Evolutionary conservation across 2,113 vertebrate genomes (phyloP).

Genomic region (Psittacus erithacus): DNA sequence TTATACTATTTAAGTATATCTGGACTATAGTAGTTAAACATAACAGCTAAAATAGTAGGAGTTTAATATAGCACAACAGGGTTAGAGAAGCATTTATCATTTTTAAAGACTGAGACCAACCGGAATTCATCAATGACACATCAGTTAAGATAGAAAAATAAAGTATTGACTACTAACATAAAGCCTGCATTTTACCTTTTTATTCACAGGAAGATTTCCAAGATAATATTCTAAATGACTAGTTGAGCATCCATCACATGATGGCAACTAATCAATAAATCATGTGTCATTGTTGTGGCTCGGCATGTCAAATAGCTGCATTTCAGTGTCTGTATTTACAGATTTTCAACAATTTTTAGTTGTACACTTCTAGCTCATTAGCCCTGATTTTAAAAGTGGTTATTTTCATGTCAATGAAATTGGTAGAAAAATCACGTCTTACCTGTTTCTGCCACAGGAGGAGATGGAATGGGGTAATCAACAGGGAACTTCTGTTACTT

Average conservation of each 20-base stretch:
- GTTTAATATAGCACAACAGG: not conserved
- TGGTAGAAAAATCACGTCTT: slow-evolving; percentile 42
- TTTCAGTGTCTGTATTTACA: slow-evolving; percentile 37
- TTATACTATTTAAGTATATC: not conserved
- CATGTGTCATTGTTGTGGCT: slow-evolving; percentile 60
- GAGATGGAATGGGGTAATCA: slow-evolving; percentile 32
- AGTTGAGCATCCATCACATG: slow-evolving; percentile 22
- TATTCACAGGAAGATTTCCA: slow-evolving; percentile 42
- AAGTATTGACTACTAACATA: slow-evolving; percentile 2
- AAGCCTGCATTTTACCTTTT: slow-evolving; percentile 25
- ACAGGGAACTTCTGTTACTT: not conserved
- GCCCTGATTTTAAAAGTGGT: slow-evolving; percentile 38
- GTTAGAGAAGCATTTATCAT: not conserved
- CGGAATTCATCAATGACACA: slow-evolving; percentile 11
- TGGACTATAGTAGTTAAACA: not conserved
- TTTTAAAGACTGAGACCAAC: not conserved
- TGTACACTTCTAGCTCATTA: slow-evolving; percentile 65
- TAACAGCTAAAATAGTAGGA: not conserved
- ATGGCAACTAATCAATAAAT: slow-evolving; percentile 70
- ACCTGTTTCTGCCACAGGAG: slow-evolving; percentile 37
- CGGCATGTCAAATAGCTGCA: slow-evolving; percentile 40
- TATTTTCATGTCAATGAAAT: slow-evolving; percentile 58
- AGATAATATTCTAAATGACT: slow-evolving; percentile 46
- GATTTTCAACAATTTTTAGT: slow-evolving; percentile 19
- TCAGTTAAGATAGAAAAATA: slow-evolving; percentile 21